Evolutionary conservation across 2,113 vertebrate genomes (phyloP).

Genomic region (Charina bottae): DNA sequence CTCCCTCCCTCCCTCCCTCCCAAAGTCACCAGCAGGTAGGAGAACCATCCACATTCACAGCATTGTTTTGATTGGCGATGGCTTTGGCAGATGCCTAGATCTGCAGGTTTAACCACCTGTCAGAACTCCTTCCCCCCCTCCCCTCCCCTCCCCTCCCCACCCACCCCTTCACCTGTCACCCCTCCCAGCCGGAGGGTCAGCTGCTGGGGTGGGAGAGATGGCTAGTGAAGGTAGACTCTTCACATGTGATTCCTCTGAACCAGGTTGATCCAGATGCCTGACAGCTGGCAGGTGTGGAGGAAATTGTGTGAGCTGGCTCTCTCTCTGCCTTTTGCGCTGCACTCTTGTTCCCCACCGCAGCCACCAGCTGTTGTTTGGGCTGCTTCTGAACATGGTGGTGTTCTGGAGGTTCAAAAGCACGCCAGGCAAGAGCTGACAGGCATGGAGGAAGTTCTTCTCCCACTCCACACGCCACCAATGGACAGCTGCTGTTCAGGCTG

Average conservation of each 20-base stretch:
- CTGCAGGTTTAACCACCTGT: not conserved
- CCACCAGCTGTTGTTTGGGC: not conserved
- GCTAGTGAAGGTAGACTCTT: not conserved
- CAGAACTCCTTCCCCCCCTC: not conserved
- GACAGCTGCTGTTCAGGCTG: not conserved
- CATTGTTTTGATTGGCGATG: not conserved
- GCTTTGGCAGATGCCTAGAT: not conserved
- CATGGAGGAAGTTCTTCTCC: not conserved
- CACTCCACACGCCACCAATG: not conserved
- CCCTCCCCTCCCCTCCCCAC: too few relatives aligned
- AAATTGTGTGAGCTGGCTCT: not conserved
- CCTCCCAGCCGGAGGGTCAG: not conserved
- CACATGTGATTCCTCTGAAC: not conserved
- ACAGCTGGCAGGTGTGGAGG: not conserved
- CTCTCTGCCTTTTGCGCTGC: not conserved
- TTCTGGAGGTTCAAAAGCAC: not conserved
- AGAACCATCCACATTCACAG: too few relatives aligned
- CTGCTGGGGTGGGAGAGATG: not conserved
- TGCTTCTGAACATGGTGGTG: not conserved
- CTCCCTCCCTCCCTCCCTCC: not conserved
- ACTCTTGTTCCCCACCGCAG: not conserved
- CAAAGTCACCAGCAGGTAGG: not conserved
- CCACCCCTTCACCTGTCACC: not conserved
- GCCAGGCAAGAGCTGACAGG: not conserved
- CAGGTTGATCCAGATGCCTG: not conserved